phyloP scores from a whole-genome alignment of 1,140 invertebrate genomes.

The Battus philenor region DNA sequence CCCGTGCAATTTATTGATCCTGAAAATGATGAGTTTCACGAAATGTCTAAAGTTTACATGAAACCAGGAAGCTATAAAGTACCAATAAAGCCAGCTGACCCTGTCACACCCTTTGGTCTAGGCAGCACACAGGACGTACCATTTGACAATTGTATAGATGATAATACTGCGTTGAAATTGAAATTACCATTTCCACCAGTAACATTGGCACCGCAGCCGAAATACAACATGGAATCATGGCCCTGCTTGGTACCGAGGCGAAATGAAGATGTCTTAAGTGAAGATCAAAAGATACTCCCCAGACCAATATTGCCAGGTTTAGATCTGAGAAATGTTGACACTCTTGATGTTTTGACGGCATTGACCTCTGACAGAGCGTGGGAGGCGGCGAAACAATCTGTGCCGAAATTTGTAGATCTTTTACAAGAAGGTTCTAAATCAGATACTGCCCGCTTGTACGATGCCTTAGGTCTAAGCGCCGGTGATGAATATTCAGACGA shows the following conservation, averaged over 20 bases:
- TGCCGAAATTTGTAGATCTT: constrained; percentile 68
- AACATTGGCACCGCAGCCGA: constrained; percentile 61
- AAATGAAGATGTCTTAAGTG: constrained; percentile 43
- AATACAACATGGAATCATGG: constrained; percentile 66
- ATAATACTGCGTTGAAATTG: constrained; percentile 39
- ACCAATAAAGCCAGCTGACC: constrained; percentile 65
- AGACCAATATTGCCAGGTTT: constrained; percentile 33
- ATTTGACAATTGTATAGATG: constrained; percentile 43
- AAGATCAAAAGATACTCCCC: constrained; percentile 43
- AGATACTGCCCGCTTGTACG: constrained; percentile 60
- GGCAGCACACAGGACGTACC: constrained; percentile 36
- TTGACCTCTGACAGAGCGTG: constrained; percentile 67
- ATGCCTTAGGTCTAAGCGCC: constrained; percentile 52
- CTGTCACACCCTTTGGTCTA: constrained; percentile 41
- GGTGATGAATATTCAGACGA: constrained; percentile 43
- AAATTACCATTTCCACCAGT: constrained; percentile 49
- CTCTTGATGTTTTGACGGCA: constrained; percentile 52
- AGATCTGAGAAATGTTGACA: constrained; percentile 42
- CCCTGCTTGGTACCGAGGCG: constrained; percentile 55
- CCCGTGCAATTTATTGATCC: constrained; percentile 68
- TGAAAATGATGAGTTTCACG: constrained; percentile 71
- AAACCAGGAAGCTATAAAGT: constrained; percentile 73
- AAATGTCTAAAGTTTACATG: constrained; percentile 72
- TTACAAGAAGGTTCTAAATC: constrained; percentile 64
- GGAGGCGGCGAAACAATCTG: constrained; percentile 72